Base-by-base conservation (phyloP, 2,888 invertebrate genomes). In the Rotaria magnacalcarata region DNA sequence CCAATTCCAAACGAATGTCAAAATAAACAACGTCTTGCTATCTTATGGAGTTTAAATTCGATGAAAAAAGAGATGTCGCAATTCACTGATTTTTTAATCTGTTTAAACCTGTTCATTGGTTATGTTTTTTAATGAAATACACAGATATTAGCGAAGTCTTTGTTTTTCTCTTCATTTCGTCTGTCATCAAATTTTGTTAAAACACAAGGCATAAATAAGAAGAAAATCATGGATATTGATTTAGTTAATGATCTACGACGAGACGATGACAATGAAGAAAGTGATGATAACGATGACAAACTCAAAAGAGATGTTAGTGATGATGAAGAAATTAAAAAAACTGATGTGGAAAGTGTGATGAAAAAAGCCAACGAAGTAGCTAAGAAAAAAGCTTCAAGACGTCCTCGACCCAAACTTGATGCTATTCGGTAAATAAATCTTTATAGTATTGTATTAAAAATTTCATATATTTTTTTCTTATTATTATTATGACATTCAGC, bases 341-440 rank as follows among this genome's bases (percentile, higher is more conserved):
- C 8, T 10, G 16, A 80, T 80, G 80, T 80, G 3, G 80, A 80
- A n/a, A 43, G 7, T 80, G 24, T 80, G 7, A 80, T 80, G 80
- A 80, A 80, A 47, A 80, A 80, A 47, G 80, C 80, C 7, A 80
- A 80, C n/a, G 80, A 80, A 80, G 47, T 47, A n/a, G 80, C 47
- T n/a, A 80, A 80, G n/a, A 80, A 80, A 10, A 80, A 80, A 47
- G 80, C 47, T 43, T 11, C 47, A 47, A 24, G 47, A 14, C 80
- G 47, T 27, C 84, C 84, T 7, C 50, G 58, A 54, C 56, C 58
- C 27, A 84, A 84, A 43, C 54, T 84, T 4, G 84, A 84, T 43
- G 84, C 24, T 41, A 24, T n/a, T 50, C 21, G 84, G 84, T 84
- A 43, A 34, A 24, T 52, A 14, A 24, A 52, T 52, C 52, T 52